phyloP scores from a whole-genome alignment of 2,797 vertebrate species.

The Xenopus petersii region DNA sequence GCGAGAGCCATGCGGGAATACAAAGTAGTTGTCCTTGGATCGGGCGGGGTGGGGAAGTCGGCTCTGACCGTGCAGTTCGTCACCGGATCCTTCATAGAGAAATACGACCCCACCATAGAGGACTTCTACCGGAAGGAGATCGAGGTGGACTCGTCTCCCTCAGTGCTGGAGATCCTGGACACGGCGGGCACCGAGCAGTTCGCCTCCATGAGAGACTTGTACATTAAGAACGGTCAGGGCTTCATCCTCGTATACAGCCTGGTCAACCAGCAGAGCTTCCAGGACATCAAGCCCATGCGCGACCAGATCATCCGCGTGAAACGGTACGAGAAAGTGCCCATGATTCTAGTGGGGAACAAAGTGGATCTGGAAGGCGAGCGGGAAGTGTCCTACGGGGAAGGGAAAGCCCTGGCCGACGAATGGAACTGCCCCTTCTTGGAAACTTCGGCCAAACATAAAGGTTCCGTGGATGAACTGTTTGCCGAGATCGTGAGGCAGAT shows the following conservation, averaged over 20 bases:
- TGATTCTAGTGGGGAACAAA: slow-evolving; percentile 98
- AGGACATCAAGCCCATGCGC: slow-evolving; percentile 96
- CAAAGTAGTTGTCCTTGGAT: slow-evolving; percentile 95
- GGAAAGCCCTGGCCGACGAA: slow-evolving; percentile 93
- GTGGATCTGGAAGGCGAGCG: slow-evolving; percentile 95
- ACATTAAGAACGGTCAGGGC: slow-evolving; percentile 96
- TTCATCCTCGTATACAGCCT: slow-evolving; percentile 95
- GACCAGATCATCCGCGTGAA: slow-evolving; percentile 98
- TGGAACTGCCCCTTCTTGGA: slow-evolving; percentile 99
- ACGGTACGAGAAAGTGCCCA: slow-evolving; percentile 92
- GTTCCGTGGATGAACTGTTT: slow-evolving; percentile 95
- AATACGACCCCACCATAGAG: slow-evolving; percentile 97
- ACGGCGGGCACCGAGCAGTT: slow-evolving; percentile 96
- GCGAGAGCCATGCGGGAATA: slow-evolving; percentile 84
- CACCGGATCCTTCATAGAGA: slow-evolving; percentile 94
- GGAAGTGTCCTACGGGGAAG: slow-evolving; percentile 91
- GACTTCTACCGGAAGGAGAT: slow-evolving; percentile 98
- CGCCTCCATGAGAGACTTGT: slow-evolving; percentile 94
- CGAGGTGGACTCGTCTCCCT: slow-evolving; percentile 95
- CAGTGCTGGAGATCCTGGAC: slow-evolving; percentile 94
- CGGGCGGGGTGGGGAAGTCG: slow-evolving; percentile 93
- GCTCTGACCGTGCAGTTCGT: slow-evolving; percentile 95
- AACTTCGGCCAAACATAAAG: slow-evolving; percentile 98
- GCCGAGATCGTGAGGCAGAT: slow-evolving; percentile 98
- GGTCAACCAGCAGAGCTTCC: slow-evolving; percentile 96